phyloP scores from a whole-genome alignment of 1,140 invertebrate species.

The Zaprionus davidi region DNA sequence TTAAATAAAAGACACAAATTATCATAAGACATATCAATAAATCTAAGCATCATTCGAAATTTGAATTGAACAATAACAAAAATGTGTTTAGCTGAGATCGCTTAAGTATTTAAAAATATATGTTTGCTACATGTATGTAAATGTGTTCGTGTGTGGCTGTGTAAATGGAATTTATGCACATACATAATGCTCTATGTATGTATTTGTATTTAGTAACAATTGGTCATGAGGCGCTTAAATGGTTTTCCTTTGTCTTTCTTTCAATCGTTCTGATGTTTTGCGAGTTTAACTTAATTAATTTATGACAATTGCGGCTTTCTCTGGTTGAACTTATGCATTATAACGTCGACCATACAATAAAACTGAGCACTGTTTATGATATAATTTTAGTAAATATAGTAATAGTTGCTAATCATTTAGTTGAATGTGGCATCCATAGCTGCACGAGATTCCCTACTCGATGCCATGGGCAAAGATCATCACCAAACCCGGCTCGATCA shows the following conservation, averaged over 20 bases:
- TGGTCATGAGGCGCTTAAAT: slow-evolving; percentile 73
- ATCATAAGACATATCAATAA: slow-evolving; percentile 48
- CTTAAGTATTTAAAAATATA: slow-evolving; percentile 59
- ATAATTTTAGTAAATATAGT: slow-evolving; percentile 49
- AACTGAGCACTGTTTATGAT: slow-evolving; percentile 69
- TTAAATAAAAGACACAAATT: slow-evolving; percentile 59
- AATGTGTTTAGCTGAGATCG: slow-evolving; percentile 59
- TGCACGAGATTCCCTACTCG: slow-evolving; percentile 85
- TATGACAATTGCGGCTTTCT: slow-evolving; percentile 23
- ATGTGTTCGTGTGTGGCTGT: not conserved
- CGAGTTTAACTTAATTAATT: slow-evolving; percentile 43
- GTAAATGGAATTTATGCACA: slow-evolving; percentile 49
- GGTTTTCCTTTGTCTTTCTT: slow-evolving; percentile 40
- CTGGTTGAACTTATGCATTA: slow-evolving; percentile 52
- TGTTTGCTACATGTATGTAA: slow-evolving; percentile 20
- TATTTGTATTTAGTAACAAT: slow-evolving; percentile 39
- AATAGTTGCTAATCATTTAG: slow-evolving; percentile 46
- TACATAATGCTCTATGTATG: slow-evolving; percentile 36
- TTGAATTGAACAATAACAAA: slow-evolving; percentile 59
- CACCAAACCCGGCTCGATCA: slow-evolving; percentile 97
- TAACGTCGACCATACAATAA: slow-evolving; percentile 65
- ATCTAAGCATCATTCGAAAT: slow-evolving; percentile 39
- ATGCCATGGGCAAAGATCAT: slow-evolving; percentile 99
- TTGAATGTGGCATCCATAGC: slow-evolving; percentile 33
- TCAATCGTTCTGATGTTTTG: slow-evolving; percentile 14